A percentile compares a stretch with the other conserved stretches of the same genome.
phyloP scores from a whole-genome alignment of 2,797 vertebrate species.

The Mormyrus hasselquistii region DNA sequence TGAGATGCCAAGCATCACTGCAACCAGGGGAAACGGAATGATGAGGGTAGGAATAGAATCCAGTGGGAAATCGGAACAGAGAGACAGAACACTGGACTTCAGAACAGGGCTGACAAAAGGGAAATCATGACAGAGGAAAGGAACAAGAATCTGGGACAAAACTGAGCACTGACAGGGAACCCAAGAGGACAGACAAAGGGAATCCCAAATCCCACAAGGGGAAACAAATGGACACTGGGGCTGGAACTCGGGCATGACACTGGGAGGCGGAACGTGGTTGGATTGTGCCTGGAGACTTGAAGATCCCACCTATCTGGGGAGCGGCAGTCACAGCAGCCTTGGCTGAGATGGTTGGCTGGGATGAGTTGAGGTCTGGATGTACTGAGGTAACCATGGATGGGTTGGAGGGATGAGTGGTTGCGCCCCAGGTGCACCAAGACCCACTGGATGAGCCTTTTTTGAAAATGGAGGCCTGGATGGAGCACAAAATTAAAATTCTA shows the following conservation, averaged over 20 bases:
- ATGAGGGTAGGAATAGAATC: neutral
- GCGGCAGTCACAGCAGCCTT: too few relatives aligned
- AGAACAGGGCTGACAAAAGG: neutral
- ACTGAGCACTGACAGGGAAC: neutral
- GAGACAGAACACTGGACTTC: neutral
- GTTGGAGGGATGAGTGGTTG: neutral
- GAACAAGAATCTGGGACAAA: neutral
- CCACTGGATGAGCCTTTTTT: neutral
- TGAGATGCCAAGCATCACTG: too few relatives aligned
- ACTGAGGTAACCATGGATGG: neutral
- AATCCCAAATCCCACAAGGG: too few relatives aligned
- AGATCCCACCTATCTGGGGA: too few relatives aligned
- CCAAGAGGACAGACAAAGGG: too few relatives aligned
- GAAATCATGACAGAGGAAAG: neutral
- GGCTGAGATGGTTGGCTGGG: neutral
- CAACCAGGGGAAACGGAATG: neutral
- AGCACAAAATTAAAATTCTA: slow-evolving; percentile 11
- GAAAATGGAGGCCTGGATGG: neutral
- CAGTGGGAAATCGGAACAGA: neutral
- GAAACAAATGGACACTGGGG: too few relatives aligned
- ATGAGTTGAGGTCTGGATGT: neutral
- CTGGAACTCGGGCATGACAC: too few relatives aligned
- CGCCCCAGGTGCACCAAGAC: neutral
- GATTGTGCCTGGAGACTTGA: too few relatives aligned
- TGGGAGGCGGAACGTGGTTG: too few relatives aligned